Evolutionary conservation across 2,113 vertebrate species (phyloP).

Genomic region (Microcebus jonahi): DNA sequence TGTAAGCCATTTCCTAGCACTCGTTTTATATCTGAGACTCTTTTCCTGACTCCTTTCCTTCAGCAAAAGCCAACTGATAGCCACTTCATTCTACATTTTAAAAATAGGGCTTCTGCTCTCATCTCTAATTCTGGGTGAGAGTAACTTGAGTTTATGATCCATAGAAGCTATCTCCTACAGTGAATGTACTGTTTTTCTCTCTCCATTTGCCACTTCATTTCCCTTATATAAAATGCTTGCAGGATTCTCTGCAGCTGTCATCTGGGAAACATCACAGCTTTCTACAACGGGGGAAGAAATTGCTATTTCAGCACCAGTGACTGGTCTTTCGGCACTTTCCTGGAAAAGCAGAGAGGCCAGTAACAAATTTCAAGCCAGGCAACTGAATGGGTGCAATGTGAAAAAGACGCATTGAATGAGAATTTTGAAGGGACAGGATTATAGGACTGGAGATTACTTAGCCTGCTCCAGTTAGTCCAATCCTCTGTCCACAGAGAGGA

Average conservation of each 20-base stretch:
- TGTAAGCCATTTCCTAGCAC: background rate
- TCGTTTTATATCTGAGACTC: background rate
- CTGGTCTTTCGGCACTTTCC: constrained; percentile 50
- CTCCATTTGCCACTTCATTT: constrained; percentile 66
- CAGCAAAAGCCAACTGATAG: background rate
- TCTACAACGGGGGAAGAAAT: constrained; percentile 50
- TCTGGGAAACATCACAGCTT: constrained; percentile 71
- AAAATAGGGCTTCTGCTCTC: constrained; percentile 14
- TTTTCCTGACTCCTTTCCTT: background rate
- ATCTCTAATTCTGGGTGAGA: constrained; percentile 43
- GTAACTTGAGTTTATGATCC: constrained; percentile 52
- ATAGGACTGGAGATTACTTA: background rate
- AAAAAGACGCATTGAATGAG: background rate
- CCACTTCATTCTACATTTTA: background rate
- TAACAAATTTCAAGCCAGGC: constrained; percentile 50
- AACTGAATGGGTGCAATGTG: background rate
- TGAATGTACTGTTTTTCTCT: constrained; percentile 21
- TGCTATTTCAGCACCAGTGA: constrained; percentile 36
- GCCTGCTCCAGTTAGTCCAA: background rate
- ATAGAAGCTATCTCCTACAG: constrained; percentile 14
- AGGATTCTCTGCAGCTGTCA: constrained; percentile 71
- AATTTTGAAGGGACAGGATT: background rate
- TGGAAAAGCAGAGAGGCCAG: constrained; percentile 41
- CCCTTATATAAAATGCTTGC: constrained; percentile 54
- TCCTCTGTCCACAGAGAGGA: background rate